phyloP scores from a whole-genome alignment of 2,888 invertebrate genomes.

The Drosophila lacicola region DNA sequence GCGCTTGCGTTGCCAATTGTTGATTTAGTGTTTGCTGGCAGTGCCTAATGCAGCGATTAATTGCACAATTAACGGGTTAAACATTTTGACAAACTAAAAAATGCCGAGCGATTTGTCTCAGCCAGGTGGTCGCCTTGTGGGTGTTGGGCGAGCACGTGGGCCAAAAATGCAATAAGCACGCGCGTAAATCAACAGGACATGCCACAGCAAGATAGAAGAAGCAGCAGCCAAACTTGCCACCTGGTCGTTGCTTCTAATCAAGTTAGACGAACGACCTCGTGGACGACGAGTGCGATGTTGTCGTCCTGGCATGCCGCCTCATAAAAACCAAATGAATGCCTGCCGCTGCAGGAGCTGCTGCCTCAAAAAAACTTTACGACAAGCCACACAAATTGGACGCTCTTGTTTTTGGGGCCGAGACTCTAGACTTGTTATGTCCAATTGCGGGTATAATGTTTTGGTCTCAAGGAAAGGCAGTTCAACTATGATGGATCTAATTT shows the following conservation, averaged over 20 bases:
- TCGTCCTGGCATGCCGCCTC: slow-evolving; percentile 60
- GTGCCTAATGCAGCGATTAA: slow-evolving; percentile 65
- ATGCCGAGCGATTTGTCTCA: slow-evolving; percentile 64
- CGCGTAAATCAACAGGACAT: slow-evolving; percentile 77
- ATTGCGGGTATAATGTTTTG: slow-evolving; percentile 4
- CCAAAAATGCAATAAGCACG: slow-evolving; percentile 72
- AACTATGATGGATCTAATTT: too few relatives aligned
- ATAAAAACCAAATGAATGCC: slow-evolving; percentile 75
- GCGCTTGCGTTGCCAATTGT: slow-evolving; percentile 68
- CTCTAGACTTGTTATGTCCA: slow-evolving; percentile 14
- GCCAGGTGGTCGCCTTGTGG: slow-evolving; percentile 53
- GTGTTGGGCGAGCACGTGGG: slow-evolving; percentile 32
- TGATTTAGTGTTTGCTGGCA: slow-evolving; percentile 66
- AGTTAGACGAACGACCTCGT: slow-evolving; percentile 46
- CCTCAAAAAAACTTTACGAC: slow-evolving; percentile 75
- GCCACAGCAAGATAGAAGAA: slow-evolving; percentile 53
- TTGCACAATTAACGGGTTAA: slow-evolving; percentile 70
- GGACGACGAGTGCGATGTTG: slow-evolving; percentile 24
- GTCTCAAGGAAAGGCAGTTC: neutral
- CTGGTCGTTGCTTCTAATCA: slow-evolving; percentile 68
- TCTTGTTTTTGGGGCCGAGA: slow-evolving; percentile 42
- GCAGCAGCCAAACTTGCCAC: slow-evolving; percentile 41
- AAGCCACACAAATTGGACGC: slow-evolving; percentile 78
- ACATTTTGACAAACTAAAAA: slow-evolving; percentile 73
- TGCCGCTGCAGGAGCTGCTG: slow-evolving; percentile 41